Base-by-base conservation (phyloP, 2,797 vertebrate species). In the Lemur catta region DNA sequence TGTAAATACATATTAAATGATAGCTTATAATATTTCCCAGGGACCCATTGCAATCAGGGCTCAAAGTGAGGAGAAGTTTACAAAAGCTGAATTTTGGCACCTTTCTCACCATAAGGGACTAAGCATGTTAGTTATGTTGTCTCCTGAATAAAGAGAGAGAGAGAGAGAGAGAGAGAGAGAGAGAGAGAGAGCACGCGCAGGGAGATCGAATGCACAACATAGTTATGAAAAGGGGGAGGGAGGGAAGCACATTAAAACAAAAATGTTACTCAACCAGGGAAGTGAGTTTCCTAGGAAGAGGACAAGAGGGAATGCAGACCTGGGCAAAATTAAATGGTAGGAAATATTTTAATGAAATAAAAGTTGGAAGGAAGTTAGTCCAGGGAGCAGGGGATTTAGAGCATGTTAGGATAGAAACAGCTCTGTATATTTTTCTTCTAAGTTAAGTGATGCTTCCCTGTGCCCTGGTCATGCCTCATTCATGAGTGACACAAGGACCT, bases 1-100 rank as follows among this genome's bases (percentile, higher is more conserved):
- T 98, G 92, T 98, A 98, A 98, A 97, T 98, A 98, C 95, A 76
- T 98, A 98, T 97, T 97, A 98, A 98, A 82, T 98, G 96, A 98
- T 97, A 98, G 95, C 75, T 92, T 91, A 65, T 96, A 97, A 86
- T 98, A 96, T 97, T 97, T 98, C 97, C 97, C 95, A 96, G 96
- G 93, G 71, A 98, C 94, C 92, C 96, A 95, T 20, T 94, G 75
- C 84, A 97, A 96, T 79, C 75, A 89, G 87, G 78, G 95, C 93
- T 95, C 92, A 94, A 96, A 97, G 91, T 96, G 95, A 98, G 91
- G 97, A 97, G 84, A 85, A 97, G 90, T 96, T 97, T 91, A 87
- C 0, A 79, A 84, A 95, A 97, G 96, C 94, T 95, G 76, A 93
- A 94, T 87, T 97, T 88, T 93, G 65, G 87, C 61, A 94, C 46